Base-by-base conservation (phyloP, 2,888 invertebrate genomes). In the Chorisops tibialis region DNA sequence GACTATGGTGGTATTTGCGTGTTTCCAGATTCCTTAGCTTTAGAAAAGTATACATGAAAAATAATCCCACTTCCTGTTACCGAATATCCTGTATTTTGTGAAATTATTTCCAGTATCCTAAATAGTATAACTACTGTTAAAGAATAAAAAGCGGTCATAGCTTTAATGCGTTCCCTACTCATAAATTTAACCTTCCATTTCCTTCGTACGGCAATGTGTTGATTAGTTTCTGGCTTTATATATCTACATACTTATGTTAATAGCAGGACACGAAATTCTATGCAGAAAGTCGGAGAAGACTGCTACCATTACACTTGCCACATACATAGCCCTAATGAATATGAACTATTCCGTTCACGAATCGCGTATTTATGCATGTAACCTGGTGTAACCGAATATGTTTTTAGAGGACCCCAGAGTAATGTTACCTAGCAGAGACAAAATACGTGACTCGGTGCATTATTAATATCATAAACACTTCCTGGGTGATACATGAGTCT, bases 381-480 rank as follows among this genome's bases (percentile, higher is more conserved):
- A 22, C 37, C 21, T n/a, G n/a, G 38, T 59, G 59, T 48, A 56
- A 45, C 56, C 18, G 43, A 30, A 18, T 30, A 22, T 56, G 59
- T 59, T 59, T 59, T 59, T 59, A 59, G 59, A 18, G 59, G 47
- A 19, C 48, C 37, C 48, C 38, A 21, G 48, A 19, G 59, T 48
- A 37, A 38, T 35, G 47, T 59, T 59, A 48, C 37, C 12, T 37
- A 37, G 12, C 37, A 19, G 19, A 59, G 35, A 48, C 48, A 47
- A 48, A 47, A 48, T 59, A 59, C 59, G 59, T 59, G 59, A 59
- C 59, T 59, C 37, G 59, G 59, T 59, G 47, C 48, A 59, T 59
- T 59, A 59, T 59, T 59, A 59, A 59, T 59, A 59, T 59, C 59
- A 59, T 59, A 59, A 59, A 59, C 59, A 59, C 59, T 48, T 56